Conservation (phyloP, 2,113 vertebrate genomes). For the Puma concolor region DNA sequence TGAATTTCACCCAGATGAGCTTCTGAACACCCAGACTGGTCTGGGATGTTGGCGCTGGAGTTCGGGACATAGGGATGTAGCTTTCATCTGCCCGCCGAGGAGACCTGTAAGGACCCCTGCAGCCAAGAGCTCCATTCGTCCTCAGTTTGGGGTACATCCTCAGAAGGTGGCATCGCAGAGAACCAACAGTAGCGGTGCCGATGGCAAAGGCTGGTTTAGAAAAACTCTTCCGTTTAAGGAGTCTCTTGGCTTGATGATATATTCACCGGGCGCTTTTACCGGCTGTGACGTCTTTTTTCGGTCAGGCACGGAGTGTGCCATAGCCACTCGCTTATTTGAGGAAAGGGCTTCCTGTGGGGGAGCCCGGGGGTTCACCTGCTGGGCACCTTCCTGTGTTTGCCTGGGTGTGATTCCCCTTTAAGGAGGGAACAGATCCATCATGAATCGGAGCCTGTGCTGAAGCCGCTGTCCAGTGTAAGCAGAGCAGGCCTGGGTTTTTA, state of each 20-base stretch:
- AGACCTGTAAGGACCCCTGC: rapidly evolving
- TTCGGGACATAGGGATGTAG: background rate
- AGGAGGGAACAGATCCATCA: background rate
- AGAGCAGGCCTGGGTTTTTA: conserved; percentile 73
- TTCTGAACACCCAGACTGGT: rapidly evolving
- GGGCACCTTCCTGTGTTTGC: background rate
- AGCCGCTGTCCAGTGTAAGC: conserved; percentile 69
- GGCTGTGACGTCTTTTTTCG: background rate
- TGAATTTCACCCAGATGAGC: background rate
- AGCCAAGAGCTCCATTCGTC: no score
- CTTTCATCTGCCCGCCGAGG: rapidly evolving
- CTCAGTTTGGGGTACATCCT: background rate
- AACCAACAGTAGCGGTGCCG: background rate
- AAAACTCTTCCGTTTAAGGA: background rate
- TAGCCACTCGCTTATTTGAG: background rate
- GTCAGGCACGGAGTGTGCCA: background rate
- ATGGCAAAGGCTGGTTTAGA: background rate
- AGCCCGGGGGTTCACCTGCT: rapidly evolving
- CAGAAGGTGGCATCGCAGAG: background rate
- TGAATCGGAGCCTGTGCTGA: conserved; percentile 27
- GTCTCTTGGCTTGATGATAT: rapidly evolving
- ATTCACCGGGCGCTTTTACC: background rate
- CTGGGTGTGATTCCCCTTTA: conserved; percentile 42
- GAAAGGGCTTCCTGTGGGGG: background rate
- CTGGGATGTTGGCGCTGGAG: background rate